Evolutionary conservation across 2,113 vertebrate genomes (phyloP), one percentile per base, ranked within the genome.

Genomic region (Oncorhynchus keta): DNA sequence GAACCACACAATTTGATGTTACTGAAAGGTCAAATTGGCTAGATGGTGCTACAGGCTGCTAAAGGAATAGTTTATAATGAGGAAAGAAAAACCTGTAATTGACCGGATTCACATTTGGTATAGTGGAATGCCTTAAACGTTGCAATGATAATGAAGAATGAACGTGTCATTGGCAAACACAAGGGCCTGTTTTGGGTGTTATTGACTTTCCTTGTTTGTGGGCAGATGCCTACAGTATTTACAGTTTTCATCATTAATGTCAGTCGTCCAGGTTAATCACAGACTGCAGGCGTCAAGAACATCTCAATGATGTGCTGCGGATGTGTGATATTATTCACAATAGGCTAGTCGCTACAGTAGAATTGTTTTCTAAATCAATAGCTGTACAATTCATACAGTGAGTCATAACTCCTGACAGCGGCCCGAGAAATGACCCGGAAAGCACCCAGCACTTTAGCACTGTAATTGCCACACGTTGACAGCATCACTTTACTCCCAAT

Each of bases 321-420:
- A 85, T 81, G 82, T 74, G 28, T 7, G 28, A 14, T n/a, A 80
- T 75, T 85, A 30, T 70, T 82, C 75, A 81, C 76, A 81, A 77
- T 55, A 55, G 16, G 51, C 14, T 18, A 16, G 14, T 55, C 14
- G 9, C 39, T 45, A 45, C 39, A 80, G 84, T 80, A 49, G 77
- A 80, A 88, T 89, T 85, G 86, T 83, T 90, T 82, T 85, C 77
- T 74, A 70, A 86, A 92, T 90, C 87, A 80, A 90, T 90, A 88
- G 76, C 79, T 64, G 78, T 80, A 84, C 86, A 81, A 83, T 88
- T 83, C 80, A 83, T 72, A 83, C 72, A 39, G 72, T 71, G 69
- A 12, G 39, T 35, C 71, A 78, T 78, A 78, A 73, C 85, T 85
- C 83, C 83, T 81, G 80, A 77, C 86, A 55, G 72, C 79, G 83